Conservation (phyloP, 2,113 vertebrate genomes). For the Eudyptes chrysolophus region DNA sequence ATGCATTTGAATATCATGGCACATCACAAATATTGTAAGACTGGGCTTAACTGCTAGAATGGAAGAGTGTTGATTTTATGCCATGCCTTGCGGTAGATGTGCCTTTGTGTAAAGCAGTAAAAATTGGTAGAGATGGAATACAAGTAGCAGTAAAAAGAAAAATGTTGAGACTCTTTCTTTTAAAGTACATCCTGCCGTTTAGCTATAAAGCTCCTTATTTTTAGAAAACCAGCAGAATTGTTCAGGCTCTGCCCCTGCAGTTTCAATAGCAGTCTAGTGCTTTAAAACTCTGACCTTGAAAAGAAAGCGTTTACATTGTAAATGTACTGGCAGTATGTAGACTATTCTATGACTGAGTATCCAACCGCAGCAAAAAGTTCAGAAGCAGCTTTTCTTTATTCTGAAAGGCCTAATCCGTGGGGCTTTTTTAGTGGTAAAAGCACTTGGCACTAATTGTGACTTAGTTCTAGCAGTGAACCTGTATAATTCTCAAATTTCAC, state of each 20-base stretch:
- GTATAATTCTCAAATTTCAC: slow-evolving; percentile 70
- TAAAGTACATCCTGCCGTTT: slow-evolving; percentile 65
- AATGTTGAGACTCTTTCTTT: slow-evolving; percentile 59
- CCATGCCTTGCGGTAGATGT: neutral
- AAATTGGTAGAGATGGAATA: slow-evolving; percentile 56
- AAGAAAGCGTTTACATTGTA: slow-evolving; percentile 71
- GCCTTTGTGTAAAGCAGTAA: slow-evolving; percentile 2
- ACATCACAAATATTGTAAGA: neutral
- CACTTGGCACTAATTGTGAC: slow-evolving; percentile 64
- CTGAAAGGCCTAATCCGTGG: slow-evolving; percentile 60
- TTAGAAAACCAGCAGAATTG: slow-evolving; percentile 64
- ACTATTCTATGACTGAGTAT: slow-evolving; percentile 44
- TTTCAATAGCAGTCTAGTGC: slow-evolving; percentile 67
- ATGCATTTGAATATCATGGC: neutral
- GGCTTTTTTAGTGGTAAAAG: slow-evolving; percentile 66
- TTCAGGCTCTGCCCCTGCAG: slow-evolving; percentile 65
- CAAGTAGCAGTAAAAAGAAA: slow-evolving; percentile 51
- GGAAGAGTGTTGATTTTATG: slow-evolving; percentile 27
- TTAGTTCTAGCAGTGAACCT: slow-evolving; percentile 64
- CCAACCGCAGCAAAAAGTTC: slow-evolving; percentile 48
- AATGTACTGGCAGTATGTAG: slow-evolving; percentile 51
- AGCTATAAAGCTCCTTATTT: slow-evolving; percentile 72
- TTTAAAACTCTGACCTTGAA: slow-evolving; percentile 70
- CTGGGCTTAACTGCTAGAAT: neutral
- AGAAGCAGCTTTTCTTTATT: slow-evolving; percentile 67